phyloP scores from a whole-genome alignment of 2,797 vertebrate genomes.

The Galagoides demidoff region DNA sequence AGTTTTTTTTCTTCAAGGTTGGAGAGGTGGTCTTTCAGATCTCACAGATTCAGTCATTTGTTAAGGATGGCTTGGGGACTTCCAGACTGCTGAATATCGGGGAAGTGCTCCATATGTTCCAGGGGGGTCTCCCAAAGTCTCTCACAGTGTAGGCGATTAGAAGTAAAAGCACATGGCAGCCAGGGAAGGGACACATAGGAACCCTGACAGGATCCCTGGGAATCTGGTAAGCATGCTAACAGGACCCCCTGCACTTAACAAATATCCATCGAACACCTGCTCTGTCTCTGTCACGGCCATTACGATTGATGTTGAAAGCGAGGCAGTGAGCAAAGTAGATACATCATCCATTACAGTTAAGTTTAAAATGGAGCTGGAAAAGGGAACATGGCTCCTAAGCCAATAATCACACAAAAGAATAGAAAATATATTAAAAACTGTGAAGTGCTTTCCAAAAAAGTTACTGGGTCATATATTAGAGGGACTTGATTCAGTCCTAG shows the following conservation, averaged over 20 bases:
- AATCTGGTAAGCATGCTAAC: not conserved
- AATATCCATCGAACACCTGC: not conserved
- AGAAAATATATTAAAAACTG: not conserved
- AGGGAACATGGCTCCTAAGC: not conserved
- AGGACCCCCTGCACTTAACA: not conserved
- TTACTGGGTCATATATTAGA: not conserved
- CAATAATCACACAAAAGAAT: not conserved
- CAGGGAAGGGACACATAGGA: not conserved
- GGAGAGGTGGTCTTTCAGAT: not conserved
- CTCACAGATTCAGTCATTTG: not conserved
- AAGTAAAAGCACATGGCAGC: constrained; percentile 11
- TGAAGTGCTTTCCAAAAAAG: not conserved
- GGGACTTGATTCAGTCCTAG: not conserved
- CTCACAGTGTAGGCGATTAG: not conserved
- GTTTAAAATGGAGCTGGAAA: not conserved
- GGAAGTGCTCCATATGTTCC: not conserved
- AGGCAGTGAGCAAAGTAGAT: not conserved
- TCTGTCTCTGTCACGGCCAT: not conserved
- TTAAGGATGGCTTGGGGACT: not conserved
- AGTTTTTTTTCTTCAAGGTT: not conserved
- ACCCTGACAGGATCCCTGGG: not conserved
- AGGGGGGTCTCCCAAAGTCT: not conserved
- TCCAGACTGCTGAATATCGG: not conserved
- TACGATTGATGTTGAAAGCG: not conserved
- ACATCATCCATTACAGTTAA: not conserved